These are phyloP conservation scores for Pithys albifrons DNA, from an alignment of 2,113 vertebrate genomes.

Conservation along the genomic window DNA sequence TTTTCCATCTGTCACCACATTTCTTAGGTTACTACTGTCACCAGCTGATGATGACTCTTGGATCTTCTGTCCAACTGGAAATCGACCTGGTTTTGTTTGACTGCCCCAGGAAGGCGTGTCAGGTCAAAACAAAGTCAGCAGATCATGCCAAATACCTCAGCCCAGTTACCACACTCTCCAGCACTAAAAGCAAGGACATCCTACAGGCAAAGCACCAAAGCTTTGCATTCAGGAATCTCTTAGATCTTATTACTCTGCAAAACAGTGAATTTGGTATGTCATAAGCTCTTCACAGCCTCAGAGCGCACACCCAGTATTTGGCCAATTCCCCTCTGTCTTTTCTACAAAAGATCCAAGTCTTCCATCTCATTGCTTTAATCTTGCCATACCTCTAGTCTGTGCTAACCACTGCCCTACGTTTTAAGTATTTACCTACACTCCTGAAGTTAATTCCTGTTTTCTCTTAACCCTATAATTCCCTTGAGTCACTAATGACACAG, in stretches of 20 bases:
- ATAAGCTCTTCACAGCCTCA: neutral
- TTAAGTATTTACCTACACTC: neutral
- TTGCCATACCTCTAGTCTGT: neutral
- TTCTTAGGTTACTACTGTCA: neutral
- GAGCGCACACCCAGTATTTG: neutral
- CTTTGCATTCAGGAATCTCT: neutral
- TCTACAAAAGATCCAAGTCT: neutral
- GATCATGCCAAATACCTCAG: neutral
- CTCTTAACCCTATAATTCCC: neutral
- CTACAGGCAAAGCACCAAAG: neutral
- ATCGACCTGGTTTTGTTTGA: neutral
- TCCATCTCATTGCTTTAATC: neutral
- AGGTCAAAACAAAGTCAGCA: neutral
- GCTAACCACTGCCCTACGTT: neutral
- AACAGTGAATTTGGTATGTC: neutral
- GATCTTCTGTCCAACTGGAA: neutral
- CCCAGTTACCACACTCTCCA: neutral
- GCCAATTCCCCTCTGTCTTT: neutral
- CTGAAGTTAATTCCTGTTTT: neutral
- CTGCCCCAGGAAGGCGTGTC: neutral
- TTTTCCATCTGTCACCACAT: neutral
- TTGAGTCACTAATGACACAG: neutral
- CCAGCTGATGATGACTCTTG: neutral
- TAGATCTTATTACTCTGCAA: neutral
- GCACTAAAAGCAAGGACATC: neutral